Evolutionary conservation across 2,888 invertebrate genomes (phyloP), one percentile per base, ranked within the genome.

Genomic region (Homarus gammarus): DNA sequence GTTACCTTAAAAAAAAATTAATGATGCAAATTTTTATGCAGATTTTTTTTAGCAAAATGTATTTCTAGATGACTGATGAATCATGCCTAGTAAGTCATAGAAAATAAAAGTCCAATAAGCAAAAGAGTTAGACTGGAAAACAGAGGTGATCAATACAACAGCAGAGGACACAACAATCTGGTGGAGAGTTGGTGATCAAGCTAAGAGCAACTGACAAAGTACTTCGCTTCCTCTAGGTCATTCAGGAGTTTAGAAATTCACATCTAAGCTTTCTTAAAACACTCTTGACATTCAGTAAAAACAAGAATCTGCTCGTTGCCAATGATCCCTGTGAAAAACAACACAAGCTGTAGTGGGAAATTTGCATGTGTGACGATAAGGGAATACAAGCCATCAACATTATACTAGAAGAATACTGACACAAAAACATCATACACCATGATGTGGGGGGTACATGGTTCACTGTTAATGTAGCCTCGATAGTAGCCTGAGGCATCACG

Each of bases 341-440:
- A 75, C 27, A 79, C 38, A 64, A 40, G 40, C n/a, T 38, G 81
- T 2, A n/a, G n/a, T 75, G 75, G 31, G 44, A 75, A 27, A 40
- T 44, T 22, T 75, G n/a, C 12, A 0, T 44, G 27, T 31, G 40
- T 31, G 36, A 75, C 6, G 6, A 75, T 12, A 75, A 1, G 15
- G 22, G 44, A 75, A 75, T n/a, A 44, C 49, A 64, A 64, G 27
- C 27, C 64, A 64, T 64, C 22, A 64, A 64, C 64, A 64, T 6
- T 64, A 64, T 27, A 64, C 64, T 64, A 64, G 27, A 64, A 27
- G 27, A 64, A 49, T 73, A 38, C 75, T 75, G 75, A 64, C 38
- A 81, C 40, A 61, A 40, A n/a, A 81, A 81, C 75, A 75, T 75
- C 44, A 27, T 36, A 40, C 49, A 75, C 40, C 75, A 75, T 44